These are phyloP conservation scores for Leptinotarsa undecemlineata DNA, from an alignment of 1,140 invertebrate species.

Conservation along the genomic window DNA sequence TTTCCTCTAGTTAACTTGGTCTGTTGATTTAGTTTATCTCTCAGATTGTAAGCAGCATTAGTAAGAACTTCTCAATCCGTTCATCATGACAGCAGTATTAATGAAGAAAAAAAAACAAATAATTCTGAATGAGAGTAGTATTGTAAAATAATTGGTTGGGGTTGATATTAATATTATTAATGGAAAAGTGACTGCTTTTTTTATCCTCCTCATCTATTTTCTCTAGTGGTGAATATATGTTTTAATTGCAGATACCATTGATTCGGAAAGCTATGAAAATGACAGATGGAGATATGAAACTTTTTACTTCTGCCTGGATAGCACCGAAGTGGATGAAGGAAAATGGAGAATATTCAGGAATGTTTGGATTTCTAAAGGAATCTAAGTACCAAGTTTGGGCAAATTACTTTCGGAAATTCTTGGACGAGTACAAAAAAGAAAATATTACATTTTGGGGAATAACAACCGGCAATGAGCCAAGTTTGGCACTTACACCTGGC, in stretches of 20 bases:
- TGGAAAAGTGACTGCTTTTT: too few species aligned
- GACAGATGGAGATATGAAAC: constrained; percentile 50
- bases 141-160: too few species aligned
- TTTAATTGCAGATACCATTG: neutral
- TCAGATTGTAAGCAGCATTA: too few species aligned
- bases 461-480: constrained; percentile 53
- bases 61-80: too few species aligned
- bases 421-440: constrained; percentile 50
- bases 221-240: too few species aligned
- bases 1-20: too few species aligned
- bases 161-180: too few species aligned
- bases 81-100: too few species aligned
- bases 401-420: constrained; percentile 52
- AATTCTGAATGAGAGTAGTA: too few species aligned
- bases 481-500: constrained; percentile 45
- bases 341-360: constrained; percentile 65
- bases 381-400: constrained; percentile 66
- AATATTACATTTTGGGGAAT: constrained; percentile 52
- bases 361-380: constrained; percentile 62
- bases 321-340: constrained; percentile 94
- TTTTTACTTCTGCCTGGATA: constrained; percentile 74
- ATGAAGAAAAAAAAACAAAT: too few species aligned
- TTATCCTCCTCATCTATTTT: too few species aligned
- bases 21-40: too few species aligned
- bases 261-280: neutral